Conservation (phyloP, 2,888 invertebrate genomes). For the Mesorhabditis belari region DNA sequence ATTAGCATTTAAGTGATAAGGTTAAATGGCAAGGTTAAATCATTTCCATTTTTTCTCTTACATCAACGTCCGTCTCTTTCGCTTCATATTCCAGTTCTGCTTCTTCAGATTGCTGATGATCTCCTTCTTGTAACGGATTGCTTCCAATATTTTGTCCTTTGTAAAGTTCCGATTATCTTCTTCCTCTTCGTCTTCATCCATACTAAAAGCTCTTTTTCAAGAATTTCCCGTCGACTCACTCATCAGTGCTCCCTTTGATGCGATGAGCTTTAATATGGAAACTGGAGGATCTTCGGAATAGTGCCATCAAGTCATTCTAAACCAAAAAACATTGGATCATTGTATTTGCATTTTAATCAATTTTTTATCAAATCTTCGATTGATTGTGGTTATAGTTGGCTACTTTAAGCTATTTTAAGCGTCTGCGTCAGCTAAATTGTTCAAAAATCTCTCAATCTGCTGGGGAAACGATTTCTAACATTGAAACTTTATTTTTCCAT, state of each 20-base stretch:
- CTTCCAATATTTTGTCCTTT: conserved; percentile 49
- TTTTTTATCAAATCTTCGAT: no score
- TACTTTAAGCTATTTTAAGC: not conserved
- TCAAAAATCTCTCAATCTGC: not conserved
- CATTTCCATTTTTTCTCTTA: conserved; percentile 1
- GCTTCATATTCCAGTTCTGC: conserved; percentile 55
- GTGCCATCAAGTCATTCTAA: conserved; percentile 47
- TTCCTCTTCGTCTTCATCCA: conserved; percentile 42
- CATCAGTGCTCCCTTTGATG: conserved; percentile 4
- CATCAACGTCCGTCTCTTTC: conserved; percentile 53
- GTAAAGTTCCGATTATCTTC: conserved; percentile 20
- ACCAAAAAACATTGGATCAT: conserved; percentile 34
- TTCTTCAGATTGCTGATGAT: conserved; percentile 52
- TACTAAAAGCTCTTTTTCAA: conserved; percentile 14
- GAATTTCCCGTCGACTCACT: conserved; percentile 8
- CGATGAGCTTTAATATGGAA: conserved; percentile 29
- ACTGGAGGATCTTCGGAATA: conserved; percentile 48
- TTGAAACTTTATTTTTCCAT: not conserved
- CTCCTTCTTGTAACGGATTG: conserved; percentile 55
- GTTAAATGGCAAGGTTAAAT: no score
- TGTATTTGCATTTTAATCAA: not conserved
- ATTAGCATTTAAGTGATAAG: no score
- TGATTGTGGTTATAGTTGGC: no score
- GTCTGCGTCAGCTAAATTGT: not conserved
- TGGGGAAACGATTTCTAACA: not conserved